These are phyloP conservation scores for Drosophila paulistorum DNA, from an alignment of 1,140 invertebrate genomes.

Conservation along the genomic window DNA sequence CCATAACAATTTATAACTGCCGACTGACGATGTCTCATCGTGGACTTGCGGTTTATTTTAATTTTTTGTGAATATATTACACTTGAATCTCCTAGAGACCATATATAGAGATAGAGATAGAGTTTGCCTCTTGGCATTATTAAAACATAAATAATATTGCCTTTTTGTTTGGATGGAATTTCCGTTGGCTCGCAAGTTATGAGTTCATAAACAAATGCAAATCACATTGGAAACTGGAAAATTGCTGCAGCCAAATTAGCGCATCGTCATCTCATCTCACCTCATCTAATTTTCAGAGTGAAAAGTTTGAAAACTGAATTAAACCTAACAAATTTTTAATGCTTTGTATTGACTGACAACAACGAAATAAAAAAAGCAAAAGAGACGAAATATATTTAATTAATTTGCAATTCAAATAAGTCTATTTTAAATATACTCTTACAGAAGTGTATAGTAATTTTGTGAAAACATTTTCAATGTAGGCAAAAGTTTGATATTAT, in stretches of 20 bases:
- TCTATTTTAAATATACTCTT: not conserved
- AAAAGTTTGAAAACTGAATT: constrained; percentile 24
- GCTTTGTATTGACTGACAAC: constrained; percentile 64
- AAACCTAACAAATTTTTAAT: constrained; percentile 65
- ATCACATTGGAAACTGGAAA: constrained; percentile 60
- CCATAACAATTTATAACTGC: constrained; percentile 79
- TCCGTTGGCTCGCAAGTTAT: constrained; percentile 66
- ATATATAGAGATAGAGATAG: constrained; percentile 52
- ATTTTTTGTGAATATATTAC: constrained; percentile 72
- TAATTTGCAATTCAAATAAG: constrained; percentile 72
- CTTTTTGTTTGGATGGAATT: constrained; percentile 68
- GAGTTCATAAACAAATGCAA: constrained; percentile 77
- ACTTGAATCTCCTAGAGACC: constrained; percentile 25
- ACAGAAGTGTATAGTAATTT: not conserved
- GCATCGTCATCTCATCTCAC: constrained; percentile 53
- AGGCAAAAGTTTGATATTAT: too few relatives aligned
- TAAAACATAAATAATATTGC: constrained; percentile 78
- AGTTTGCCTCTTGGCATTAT: constrained; percentile 52
- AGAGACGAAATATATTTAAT: not conserved
- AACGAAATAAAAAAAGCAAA: not conserved
- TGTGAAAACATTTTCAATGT: not conserved
- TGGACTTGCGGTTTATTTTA: constrained; percentile 59
- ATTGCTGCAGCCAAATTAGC: constrained; percentile 77
- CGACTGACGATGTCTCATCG: constrained; percentile 51
- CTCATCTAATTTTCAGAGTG: constrained; percentile 35